These are phyloP conservation scores for Heliconius himera DNA, from an alignment of 1,140 invertebrate genomes.

Conservation along the genomic window DNA sequence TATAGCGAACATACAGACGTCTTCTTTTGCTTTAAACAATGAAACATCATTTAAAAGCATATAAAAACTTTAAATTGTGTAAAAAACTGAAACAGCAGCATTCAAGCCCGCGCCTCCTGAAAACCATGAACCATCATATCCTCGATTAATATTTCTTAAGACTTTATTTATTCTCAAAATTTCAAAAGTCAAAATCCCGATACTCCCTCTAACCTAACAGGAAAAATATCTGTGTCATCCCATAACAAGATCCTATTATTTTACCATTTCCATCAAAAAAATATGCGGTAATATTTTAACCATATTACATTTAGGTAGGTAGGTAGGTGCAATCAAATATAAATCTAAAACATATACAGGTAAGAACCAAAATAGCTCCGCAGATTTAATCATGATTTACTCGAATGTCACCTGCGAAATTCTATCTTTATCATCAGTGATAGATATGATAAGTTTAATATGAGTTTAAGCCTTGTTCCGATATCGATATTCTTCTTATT, in stretches of 20 bases:
- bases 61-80: no score
- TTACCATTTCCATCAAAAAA: constrained; percentile 14
- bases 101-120: no score
- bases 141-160: no score
- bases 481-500: constrained; percentile 21
- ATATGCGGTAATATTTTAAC: constrained; percentile 16
- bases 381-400: constrained; percentile 14
- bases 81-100: no score
- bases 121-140: no score
- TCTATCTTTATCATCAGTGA: constrained; percentile 19
- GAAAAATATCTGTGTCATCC: not conserved
- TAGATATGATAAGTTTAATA: constrained; percentile 16
- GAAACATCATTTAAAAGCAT: no score
- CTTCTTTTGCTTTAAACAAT: no score
- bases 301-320: not conserved
- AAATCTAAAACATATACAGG: not conserved
- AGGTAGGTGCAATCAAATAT: not conserved
- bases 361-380: constrained; percentile 11
- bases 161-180: not conserved
- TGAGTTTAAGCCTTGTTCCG: constrained; percentile 13
- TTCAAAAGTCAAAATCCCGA: not conserved
- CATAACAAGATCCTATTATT: constrained; percentile 17
- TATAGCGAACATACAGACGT: no score
- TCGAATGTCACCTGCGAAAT: constrained; percentile 18
- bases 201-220: not conserved